Conservation (phyloP, 35 echinoderm and acorn worm genomes). For the Holothuria glaberrima region DNA sequence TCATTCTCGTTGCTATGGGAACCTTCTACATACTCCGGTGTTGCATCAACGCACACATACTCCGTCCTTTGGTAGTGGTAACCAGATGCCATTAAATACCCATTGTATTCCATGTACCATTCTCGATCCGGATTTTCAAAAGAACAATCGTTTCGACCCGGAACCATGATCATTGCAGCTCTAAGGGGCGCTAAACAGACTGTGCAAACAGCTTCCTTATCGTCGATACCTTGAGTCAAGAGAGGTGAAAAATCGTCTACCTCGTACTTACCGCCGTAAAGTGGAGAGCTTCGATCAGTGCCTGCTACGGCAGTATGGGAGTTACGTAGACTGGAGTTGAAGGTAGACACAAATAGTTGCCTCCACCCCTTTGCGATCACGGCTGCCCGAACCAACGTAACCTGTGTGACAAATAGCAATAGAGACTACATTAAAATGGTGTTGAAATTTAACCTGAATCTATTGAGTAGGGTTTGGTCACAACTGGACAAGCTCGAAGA, state of each 20-base stretch:
- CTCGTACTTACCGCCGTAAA: conserved; percentile 19
- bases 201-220: not conserved
- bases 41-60: no score
- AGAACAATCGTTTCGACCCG: conserved; percentile 24
- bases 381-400: not conserved
- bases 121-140: not conserved
- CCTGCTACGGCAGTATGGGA: not conserved
- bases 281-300: not conserved
- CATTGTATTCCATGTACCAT: conserved; percentile 40
- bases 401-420: no score
- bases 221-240: not conserved
- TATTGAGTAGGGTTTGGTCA: no score
- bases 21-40: no score
- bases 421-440: no score
- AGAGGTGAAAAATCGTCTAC: conserved; percentile 30
- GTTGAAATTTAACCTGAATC: no score
- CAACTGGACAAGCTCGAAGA: no score
- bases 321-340: not conserved
- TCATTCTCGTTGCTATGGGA: no score
- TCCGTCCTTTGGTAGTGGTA: conserved; percentile 10
- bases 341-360: conserved; percentile 48
- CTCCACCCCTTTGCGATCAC: conserved; percentile 1
- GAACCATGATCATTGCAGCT: not conserved
- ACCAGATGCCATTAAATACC: conserved; percentile 28
- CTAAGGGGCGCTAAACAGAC: conserved; percentile 23